Conservation (phyloP, 2,797 vertebrate species). For the Notoglanidium macrostoma region DNA sequence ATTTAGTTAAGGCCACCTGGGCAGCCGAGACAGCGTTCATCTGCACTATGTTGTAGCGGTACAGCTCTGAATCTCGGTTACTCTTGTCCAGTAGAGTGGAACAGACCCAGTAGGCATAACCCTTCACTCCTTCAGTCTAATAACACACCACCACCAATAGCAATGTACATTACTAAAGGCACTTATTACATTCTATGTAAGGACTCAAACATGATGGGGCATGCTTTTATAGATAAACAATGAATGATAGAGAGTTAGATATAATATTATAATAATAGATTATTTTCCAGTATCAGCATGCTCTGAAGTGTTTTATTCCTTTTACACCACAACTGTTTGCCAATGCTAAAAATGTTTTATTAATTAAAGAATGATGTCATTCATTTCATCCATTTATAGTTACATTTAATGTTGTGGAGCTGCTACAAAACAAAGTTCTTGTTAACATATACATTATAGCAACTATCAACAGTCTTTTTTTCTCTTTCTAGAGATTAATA, state of each 20-base stretch:
- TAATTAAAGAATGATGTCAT: background rate
- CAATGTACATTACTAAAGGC: background rate
- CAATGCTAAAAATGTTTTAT: background rate
- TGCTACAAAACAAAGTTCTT: background rate
- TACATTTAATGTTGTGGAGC: too few species aligned
- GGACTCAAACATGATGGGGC: background rate
- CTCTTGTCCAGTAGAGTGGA: conserved; percentile 89
- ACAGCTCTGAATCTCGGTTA: conserved; percentile 90
- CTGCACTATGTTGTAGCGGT: conserved; percentile 91
- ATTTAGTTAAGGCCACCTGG: conserved; percentile 90
- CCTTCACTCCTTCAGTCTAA: conserved; percentile 92
- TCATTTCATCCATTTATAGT: background rate
- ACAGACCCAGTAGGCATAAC: conserved; percentile 95
- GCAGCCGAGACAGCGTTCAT: conserved; percentile 95
- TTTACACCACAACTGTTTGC: background rate
- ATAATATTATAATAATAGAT: background rate
- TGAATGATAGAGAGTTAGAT: background rate
- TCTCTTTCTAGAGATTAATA: background rate
- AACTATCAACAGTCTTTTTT: background rate
- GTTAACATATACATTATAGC: background rate
- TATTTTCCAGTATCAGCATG: background rate
- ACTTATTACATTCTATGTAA: background rate
- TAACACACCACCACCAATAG: conserved; percentile 9
- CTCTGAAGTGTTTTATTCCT: background rate
- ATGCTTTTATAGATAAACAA: background rate